Percentiles rank a stretch among this genome's conserved stretches.
These are phyloP conservation scores for Drosophila sechellia DNA, from an alignment of 1,140 invertebrate genomes.

Conservation along the genomic window DNA sequence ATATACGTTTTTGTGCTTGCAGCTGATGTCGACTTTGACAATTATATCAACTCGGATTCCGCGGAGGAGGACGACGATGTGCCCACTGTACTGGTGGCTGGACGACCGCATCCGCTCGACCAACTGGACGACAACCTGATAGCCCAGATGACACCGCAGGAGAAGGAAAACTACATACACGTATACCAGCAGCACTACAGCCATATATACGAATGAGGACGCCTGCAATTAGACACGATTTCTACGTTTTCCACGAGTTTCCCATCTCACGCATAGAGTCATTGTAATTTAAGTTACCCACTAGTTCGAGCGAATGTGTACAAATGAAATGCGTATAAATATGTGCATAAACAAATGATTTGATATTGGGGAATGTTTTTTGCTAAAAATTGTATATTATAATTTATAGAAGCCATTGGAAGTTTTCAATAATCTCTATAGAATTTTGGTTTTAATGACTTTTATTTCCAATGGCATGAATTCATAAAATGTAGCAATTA, in stretches of 20 bases:
- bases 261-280: slow-evolving; percentile 24
- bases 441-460: too few relatives aligned
- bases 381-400: too few relatives aligned
- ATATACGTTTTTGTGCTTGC: slow-evolving; percentile 4
- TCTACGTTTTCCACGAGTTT: slow-evolving; percentile 8
- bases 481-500: too few relatives aligned
- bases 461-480: too few relatives aligned
- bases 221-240: slow-evolving; percentile 13
- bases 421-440: too few relatives aligned
- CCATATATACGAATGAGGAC: slow-evolving; percentile 88
- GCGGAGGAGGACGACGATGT: slow-evolving; percentile 91
- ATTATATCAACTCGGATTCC: slow-evolving; percentile 86
- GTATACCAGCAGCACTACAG: slow-evolving; percentile 97
- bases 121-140: slow-evolving; percentile 94
- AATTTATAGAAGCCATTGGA: too few relatives aligned
- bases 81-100: slow-evolving; percentile 93
- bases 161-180: slow-evolving; percentile 97
- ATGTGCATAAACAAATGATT: slow-evolving; percentile 8
- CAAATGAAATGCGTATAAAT: slow-evolving; percentile 32
- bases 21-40: slow-evolving; percentile 88
- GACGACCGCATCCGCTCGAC: slow-evolving; percentile 89
- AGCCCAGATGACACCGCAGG: slow-evolving; percentile 94
- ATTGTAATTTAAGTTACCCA: slow-evolving; percentile 28
- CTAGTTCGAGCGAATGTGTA: slow-evolving; percentile 18
- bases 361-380: too few relatives aligned